phyloP scores from a whole-genome alignment of 2,888 invertebrate genomes.

The Dione juno region DNA sequence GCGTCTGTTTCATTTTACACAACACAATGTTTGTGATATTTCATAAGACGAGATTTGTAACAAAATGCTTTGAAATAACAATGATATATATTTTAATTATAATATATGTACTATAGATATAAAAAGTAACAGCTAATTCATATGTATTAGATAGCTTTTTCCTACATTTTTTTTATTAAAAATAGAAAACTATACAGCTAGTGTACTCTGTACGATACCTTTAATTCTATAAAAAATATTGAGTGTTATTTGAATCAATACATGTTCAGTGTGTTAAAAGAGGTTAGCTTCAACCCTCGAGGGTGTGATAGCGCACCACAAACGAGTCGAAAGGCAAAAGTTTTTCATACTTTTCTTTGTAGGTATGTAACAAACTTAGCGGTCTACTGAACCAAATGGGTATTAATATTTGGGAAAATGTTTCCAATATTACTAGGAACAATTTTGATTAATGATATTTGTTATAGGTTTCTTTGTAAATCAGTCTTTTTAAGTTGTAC shows the following conservation, averaged over 20 bases:
- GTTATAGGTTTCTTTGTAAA: constrained; percentile 30
- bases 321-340: constrained; percentile 67
- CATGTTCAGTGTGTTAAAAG: constrained; percentile 24
- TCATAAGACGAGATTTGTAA: not conserved
- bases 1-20: constrained; percentile 72
- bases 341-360: constrained; percentile 57
- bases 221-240: not conserved
- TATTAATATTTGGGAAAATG: constrained; percentile 45
- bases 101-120: no score
- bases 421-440: constrained; percentile 54
- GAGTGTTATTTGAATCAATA: constrained; percentile 16
- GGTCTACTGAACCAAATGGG: constrained; percentile 53
- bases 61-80: no score
- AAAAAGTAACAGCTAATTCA: no score
- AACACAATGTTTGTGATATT: constrained; percentile 51
- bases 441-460: constrained; percentile 34
- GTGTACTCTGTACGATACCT: not conserved
- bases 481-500: constrained; percentile 15
- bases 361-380: constrained; percentile 55
- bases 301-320: constrained; percentile 49
- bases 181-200: not conserved
- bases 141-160: no score
- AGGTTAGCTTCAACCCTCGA: constrained; percentile 28
- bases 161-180: no score
- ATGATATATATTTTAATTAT: no score